Evolutionary conservation across 2,113 vertebrate genomes (phyloP), one percentile per base, ranked within the genome.

Genomic region (Dicaeum eximium): DNA sequence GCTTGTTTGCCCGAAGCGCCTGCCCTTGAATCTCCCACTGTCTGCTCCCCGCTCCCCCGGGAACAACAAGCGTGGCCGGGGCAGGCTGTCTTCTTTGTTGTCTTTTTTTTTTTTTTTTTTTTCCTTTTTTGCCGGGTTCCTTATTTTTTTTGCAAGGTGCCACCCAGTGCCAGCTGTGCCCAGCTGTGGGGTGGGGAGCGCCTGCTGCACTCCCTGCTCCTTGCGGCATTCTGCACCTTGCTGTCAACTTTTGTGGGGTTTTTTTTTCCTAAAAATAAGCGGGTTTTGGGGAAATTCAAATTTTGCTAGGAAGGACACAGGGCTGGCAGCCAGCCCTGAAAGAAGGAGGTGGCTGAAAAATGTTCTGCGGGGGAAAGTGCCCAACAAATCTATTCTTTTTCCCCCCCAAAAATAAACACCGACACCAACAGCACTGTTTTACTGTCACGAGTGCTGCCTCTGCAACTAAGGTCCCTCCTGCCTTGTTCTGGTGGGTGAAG

Each of bases 11-110:
- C 80, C 20, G 6, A 9, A 95, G 67, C 64, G 79, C 94, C 30
- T 88, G 96, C 71, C 60, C 35, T 90, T 98, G 91, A 97, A 98
- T 98, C 83, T 67, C 88, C 93, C 95, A 95, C 95, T 97, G 96
- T 97, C 94, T 70, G 48, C 91, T 85, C 50, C 28, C 84, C n/a
- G 51, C 92, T 88, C 50, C 37, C 84, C 69, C 51, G 75, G 84
- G 89, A 91, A 89, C 45, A 95, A 97, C 97, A 97, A 97, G 97
- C 16, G 33, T 93, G 94, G 92, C 95, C 66, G 0, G 91, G 64
- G 79, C 90, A 82, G 58, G 40, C 90, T 95, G 95, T 37, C 56
- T 2, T 88, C 80, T 95, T 97, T 97, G 90, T 96, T 95, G 60
- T 91, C 40, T 6, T 15, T 60, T 30, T 87, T 61, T 69, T 56